Conservation (phyloP, 2,888 invertebrate genomes). For the Melanargia galathea region DNA sequence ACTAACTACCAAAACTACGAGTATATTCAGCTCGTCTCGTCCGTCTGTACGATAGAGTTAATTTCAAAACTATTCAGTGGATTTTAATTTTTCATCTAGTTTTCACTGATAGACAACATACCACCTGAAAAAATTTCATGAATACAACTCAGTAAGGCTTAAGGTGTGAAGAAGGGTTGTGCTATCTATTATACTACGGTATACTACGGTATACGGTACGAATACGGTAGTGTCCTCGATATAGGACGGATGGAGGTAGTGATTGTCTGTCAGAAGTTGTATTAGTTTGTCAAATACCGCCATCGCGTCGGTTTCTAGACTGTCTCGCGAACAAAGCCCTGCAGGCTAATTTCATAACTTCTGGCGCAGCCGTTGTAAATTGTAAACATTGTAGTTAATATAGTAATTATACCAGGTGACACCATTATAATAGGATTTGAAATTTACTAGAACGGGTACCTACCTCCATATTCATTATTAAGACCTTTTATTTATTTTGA, state of each 20-base stretch:
- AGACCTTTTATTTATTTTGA: background rate
- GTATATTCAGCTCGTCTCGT: too few species aligned
- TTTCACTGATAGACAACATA: too few species aligned
- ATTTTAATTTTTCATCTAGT: too few species aligned
- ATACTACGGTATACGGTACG: background rate
- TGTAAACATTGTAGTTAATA: conserved; percentile 6
- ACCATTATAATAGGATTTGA: background rate
- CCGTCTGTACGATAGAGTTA: too few species aligned
- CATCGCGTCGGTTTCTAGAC: conserved; percentile 8
- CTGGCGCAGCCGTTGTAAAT: conserved; percentile 6
- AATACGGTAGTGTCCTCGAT: background rate
- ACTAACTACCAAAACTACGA: too few species aligned
- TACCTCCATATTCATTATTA: too few species aligned
- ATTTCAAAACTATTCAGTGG: too few species aligned
- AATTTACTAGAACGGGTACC: background rate
- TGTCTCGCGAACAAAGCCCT: conserved; percentile 9
- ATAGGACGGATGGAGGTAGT: conserved; percentile 8
- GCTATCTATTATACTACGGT: background rate
- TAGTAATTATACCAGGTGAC: background rate
- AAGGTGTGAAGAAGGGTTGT: background rate
- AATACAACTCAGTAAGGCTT: too few species aligned
- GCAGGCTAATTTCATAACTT: conserved; percentile 18
- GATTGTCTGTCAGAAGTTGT: conserved; percentile 17
- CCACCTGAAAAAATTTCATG: too few species aligned
- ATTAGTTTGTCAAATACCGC: conserved; percentile 21